Base-by-base conservation (phyloP, 2,888 invertebrate genomes). In the Antitype chi region DNA sequence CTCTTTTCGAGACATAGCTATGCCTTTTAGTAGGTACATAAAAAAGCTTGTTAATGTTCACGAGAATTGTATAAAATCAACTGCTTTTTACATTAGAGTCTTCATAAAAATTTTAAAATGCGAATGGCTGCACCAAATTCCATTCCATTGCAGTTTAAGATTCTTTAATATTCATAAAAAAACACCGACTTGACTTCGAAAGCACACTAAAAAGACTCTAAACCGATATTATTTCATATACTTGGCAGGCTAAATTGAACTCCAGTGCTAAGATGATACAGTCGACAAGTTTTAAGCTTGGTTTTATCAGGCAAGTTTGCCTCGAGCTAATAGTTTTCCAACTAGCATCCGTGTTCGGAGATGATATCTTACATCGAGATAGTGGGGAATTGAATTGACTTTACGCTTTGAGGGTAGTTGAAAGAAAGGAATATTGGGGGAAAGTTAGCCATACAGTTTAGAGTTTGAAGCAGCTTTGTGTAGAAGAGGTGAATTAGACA, bases 271-370 rank as follows among this genome's bases (percentile, higher is more conserved):
- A 28, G 59, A 32, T 0, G 11, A 47, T 60, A 76, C 60, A 55
- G 59, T 28, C 38, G 47, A 68, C 62, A 68, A 13, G 71, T 64
- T 70, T 74, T 60, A 68, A 75, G 25, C 25, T 84, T 77, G 53
- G 70, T 69, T 76, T 74, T 78, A 70, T 70, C 75, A 25, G 62
- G 38, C 13, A 82, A 86, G 78, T 85, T 80, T 74, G 66, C 62
- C 60, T 47, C 73, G 62, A 78, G 76, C 77, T 87, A 86, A 87
- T 87, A 79, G 86, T 83, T 85, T 86, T 85, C 71, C 73, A 86
- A 87, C 86, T 78, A 79, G 80, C 73, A 77, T 78, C 85, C 85
- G 86, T 77, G 83, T 87, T 86, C 76, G 55, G 38, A 74, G 80
- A 85, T 76, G 63, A 53, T 76, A 83, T 82, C 80, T 81, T 60